phyloP scores from a whole-genome alignment of 2,797 vertebrate species.

The Poecilia wingei region DNA sequence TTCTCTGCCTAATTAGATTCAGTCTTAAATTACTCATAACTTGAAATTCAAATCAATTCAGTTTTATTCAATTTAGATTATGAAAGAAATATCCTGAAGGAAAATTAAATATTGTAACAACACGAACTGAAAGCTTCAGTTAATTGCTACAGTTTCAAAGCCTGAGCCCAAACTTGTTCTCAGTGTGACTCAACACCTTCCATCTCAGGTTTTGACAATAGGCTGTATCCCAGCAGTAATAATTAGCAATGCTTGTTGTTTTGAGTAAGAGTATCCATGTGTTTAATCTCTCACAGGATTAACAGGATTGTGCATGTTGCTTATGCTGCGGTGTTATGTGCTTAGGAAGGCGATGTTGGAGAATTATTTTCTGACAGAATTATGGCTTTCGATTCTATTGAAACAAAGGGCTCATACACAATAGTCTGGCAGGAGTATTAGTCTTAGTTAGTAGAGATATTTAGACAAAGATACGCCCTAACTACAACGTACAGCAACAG shows the following conservation, averaged over 20 bases:
- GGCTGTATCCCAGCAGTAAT: not conserved
- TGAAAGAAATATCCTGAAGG: not conserved
- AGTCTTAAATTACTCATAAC: not conserved
- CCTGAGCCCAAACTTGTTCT: not conserved
- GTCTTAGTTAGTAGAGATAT: not conserved
- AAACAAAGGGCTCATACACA: slow-evolving; percentile 2
- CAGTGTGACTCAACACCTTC: not conserved
- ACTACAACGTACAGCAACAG: not conserved
- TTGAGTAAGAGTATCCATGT: not conserved
- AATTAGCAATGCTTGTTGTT: not conserved
- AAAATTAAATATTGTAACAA: not conserved
- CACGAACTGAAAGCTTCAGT: not conserved
- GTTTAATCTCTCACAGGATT: not conserved
- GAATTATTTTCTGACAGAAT: not conserved
- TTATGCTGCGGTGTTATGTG: not conserved
- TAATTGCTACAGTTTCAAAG: not conserved
- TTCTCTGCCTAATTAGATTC: not conserved
- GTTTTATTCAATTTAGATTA: not conserved
- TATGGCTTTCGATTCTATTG: not conserved
- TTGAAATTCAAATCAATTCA: not conserved
- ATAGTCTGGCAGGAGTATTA: not conserved
- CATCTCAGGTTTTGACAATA: not conserved
- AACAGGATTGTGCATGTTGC: not conserved
- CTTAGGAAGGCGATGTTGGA: not conserved
- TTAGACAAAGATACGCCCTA: not conserved